A percentile compares a stretch with the other conserved stretches of the same genome.
phyloP scores from a whole-genome alignment of 2,797 vertebrate species.

The Gorsachius magnificus region DNA sequence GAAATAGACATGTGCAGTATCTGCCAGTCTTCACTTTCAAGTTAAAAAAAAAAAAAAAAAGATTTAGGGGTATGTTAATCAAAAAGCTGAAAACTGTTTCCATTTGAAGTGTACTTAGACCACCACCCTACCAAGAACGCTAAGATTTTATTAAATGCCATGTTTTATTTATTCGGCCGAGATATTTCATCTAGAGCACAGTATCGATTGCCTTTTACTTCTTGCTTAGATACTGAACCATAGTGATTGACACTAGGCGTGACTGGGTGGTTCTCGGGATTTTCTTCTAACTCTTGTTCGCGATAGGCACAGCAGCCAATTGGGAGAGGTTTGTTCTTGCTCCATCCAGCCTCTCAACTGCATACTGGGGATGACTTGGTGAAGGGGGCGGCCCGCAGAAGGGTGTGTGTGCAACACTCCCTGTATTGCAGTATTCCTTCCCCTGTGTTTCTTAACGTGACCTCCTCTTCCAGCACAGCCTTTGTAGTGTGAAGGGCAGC shows the following conservation, averaged over 20 bases:
- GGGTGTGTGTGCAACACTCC: conserved; percentile 23
- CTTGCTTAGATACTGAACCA: background rate
- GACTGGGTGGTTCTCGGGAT: background rate
- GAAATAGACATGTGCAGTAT: background rate
- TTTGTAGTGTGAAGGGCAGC: background rate
- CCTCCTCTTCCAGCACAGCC: background rate
- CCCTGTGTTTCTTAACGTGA: background rate
- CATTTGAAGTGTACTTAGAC: background rate
- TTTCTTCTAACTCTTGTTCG: background rate
- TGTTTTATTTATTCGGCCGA: background rate
- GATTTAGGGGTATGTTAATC: background rate
- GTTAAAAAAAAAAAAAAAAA: background rate
- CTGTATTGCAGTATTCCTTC: conserved; percentile 22
- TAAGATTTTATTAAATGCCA: background rate
- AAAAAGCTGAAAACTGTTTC: background rate
- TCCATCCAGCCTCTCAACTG: background rate
- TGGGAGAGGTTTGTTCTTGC: background rate
- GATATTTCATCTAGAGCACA: accelerated
- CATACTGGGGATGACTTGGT: background rate
- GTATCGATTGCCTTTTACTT: background rate
- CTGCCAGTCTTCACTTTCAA: background rate
- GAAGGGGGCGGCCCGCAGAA: background rate
- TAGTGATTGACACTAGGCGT: background rate
- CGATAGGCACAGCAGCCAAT: background rate
- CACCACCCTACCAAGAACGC: background rate